Base-by-base conservation (phyloP, 2,888 invertebrate genomes). In the Cistogaster globosa region DNA sequence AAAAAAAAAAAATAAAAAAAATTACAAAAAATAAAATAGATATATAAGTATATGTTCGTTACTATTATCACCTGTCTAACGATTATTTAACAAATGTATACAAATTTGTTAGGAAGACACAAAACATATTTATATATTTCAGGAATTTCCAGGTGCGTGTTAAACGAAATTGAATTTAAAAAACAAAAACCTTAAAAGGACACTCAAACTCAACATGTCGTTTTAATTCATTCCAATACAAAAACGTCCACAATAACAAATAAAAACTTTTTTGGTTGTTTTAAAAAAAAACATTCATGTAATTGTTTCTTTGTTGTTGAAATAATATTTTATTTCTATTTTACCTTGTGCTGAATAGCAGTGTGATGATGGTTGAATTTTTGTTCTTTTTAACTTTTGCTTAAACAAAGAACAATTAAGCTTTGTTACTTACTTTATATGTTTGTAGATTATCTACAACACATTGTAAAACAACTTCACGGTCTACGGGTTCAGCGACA, bases 381-480 rank as follows among this genome's bases (percentile, higher is more conserved):
- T 78, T 62, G 51, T 76, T 53, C 1, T 16, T 51, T 85, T 32
- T 48, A 0, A 7, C 26, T 63, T 42, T 22, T n/a, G 45, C 18
- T 20, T 45, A 51, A 36, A 58, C 53, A 26, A 26, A 26, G 26
- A 26, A 26, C 18, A 32, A 38, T 22, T 1, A 63, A 45, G 22
- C n/a, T 9, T 57, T 51, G 26, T 16, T 58, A 60, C 16, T 51
- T 62, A 95, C 96, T 94, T 95, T 96, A 88, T 94, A 96, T 1
- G 94, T 94, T 88, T 94, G 95, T 87, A 96, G 92, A 91, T 95
- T 95, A 89, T 95, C 95, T 38, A 96, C 95, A 68, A 94, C n/a
- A 89, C 96, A 96, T 51, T 95, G 94, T 72, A 96, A 93, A 8
- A 94, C 93, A 11, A 95, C 95, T 89, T 95, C 95, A 69, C 96